Evolutionary conservation across 2,797 vertebrate genomes (phyloP).

Genomic region (Xerus rutilus): DNA sequence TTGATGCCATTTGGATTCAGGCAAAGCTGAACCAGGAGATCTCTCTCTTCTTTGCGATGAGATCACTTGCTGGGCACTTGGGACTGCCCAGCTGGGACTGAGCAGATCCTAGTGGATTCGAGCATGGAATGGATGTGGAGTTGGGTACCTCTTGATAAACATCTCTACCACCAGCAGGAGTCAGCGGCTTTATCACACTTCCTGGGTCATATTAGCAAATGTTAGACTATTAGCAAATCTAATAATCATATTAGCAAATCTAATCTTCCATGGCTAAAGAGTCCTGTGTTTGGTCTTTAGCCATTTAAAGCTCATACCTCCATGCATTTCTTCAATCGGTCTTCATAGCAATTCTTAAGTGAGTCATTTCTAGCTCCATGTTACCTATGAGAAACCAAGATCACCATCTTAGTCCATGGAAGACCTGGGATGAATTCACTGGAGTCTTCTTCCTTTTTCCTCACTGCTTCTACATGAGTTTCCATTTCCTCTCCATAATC

Average conservation of each 20-base stretch:
- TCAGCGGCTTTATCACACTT: neutral
- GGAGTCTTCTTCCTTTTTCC: neutral
- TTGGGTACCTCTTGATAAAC: neutral
- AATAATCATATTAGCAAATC: neutral
- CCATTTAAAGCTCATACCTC: neutral
- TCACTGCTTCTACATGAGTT: neutral
- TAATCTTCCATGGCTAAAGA: neutral
- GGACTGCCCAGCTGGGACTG: neutral
- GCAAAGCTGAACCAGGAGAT: neutral
- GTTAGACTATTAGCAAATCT: too few relatives aligned
- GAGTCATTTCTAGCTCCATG: neutral
- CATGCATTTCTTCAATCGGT: neutral
- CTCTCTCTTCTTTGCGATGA: neutral
- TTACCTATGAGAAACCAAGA: neutral
- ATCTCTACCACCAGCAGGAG: neutral
- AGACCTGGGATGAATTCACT: neutral
- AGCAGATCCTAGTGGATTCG: neutral
- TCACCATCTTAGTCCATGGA: neutral
- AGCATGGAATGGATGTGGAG: neutral
- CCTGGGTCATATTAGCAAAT: neutral
- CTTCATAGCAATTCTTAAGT: neutral
- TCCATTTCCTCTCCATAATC: neutral
- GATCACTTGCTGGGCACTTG: neutral
- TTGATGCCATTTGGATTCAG: neutral
- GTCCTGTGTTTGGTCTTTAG: neutral